Evolutionary conservation across 2,797 vertebrate species (phyloP).

Genomic region (Crotalus adamanteus): DNA sequence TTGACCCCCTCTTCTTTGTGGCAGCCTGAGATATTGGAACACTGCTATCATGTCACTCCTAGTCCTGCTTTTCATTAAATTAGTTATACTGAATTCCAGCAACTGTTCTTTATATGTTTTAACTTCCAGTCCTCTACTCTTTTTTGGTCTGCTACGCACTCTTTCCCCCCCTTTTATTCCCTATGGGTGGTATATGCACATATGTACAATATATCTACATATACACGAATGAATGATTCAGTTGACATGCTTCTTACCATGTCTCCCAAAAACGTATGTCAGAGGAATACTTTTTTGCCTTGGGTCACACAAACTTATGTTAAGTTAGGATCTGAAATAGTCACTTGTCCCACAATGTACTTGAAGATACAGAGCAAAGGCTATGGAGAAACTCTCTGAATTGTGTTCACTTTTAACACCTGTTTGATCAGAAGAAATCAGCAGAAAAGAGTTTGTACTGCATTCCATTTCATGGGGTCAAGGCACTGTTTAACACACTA

Average conservation of each 20-base stretch:
- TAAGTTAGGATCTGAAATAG: background rate
- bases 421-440: background rate
- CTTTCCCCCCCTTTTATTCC: background rate
- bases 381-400: background rate
- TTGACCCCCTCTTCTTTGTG: background rate
- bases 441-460: background rate
- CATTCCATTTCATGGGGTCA: background rate
- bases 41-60: background rate
- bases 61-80: accelerated
- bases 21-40: background rate
- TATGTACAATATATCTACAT: background rate
- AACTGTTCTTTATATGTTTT: background rate
- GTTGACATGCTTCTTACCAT: background rate
- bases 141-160: background rate
- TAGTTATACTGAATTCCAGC: background rate
- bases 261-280: background rate
- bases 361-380: background rate
- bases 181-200: background rate
- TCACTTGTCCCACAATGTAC: background rate
- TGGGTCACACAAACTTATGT: background rate
- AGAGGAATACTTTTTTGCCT: background rate
- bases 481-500: background rate
- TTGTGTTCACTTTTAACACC: background rate
- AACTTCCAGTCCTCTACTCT: background rate
- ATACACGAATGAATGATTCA: background rate